Evolutionary conservation across 1,140 invertebrate species (phyloP).

Genomic region (Philotrypesis tridentata): DNA sequence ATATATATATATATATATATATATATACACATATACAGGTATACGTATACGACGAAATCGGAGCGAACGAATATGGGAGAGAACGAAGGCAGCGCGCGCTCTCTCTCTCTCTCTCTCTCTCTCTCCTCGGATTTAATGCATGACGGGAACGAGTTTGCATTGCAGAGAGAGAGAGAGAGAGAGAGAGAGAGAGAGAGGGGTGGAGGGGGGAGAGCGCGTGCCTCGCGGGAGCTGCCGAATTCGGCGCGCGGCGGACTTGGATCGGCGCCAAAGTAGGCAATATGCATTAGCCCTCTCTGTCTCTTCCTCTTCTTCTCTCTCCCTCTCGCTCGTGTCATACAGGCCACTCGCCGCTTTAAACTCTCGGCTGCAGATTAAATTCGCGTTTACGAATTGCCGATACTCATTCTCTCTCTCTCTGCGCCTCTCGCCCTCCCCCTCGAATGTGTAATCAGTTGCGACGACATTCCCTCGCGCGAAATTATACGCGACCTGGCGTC

Average conservation of each 20-base stretch:
- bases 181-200: no score
- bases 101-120: no score
- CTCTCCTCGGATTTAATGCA: conserved; percentile 48
- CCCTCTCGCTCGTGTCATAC: not conserved
- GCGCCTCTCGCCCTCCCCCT: not conserved
- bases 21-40: no score
- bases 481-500: not conserved
- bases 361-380: conserved; percentile 56
- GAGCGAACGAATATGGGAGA: not conserved
- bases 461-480: not conserved
- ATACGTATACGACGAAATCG: not conserved
- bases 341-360: conserved; percentile 44
- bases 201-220: conserved; percentile 37
- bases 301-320: not conserved
- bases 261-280: conserved; percentile 52
- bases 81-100: conserved; percentile 5
- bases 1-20: not conserved
- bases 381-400: conserved; percentile 42
- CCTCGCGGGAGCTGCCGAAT: not conserved
- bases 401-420: not conserved
- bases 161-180: conserved; percentile 46
- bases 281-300: conserved; percentile 56
- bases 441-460: not conserved
- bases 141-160: conserved; percentile 53
- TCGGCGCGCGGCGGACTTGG: conserved; percentile 40